Base-by-base conservation (phyloP, 2,113 vertebrate species). In the Jaculus jaculus region DNA sequence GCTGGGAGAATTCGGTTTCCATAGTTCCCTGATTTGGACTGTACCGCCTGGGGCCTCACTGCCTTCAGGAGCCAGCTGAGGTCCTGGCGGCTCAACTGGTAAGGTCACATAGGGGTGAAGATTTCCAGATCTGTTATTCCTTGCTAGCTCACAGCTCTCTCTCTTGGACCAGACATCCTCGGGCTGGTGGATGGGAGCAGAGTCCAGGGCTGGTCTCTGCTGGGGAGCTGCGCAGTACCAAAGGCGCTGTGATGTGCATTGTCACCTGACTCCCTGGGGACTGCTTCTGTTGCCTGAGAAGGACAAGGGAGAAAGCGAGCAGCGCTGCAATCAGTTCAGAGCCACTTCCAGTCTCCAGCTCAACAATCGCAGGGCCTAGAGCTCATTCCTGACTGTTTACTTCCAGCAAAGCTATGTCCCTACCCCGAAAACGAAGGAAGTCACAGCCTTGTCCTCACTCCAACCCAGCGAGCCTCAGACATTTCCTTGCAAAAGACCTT, bases 401-500 rank as follows among this genome's bases (percentile, higher is more conserved):
- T 39, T 69, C 34, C 58, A 71, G 37, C n/a, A 60, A 78, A 60
- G 69, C 60, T n/a, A 84, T 30, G 66, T 95, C 95, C 93, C 93
- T 89, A 16, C 32, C 77, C 42, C 72, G 66, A 68, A 47, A 83
- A 75, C 24, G 32, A 51, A 87, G 47, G n/a, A 42, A 60, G 80
- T 21, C 87, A 39, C 18, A 87, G 21, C 23, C 71, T 61, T 24
- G 34, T 79, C 61, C 79, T 37, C 54, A 2, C 47, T 20, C 9
- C 65, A 30, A 32, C 17, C 3, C 3, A 23, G 66, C 5, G 15
- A 79, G 65, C n/a, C 83, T 79, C 37, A 37, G 60, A 30, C 12
- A 16, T 71, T 77, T 83, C 63, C 84, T 92, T n/a, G 3, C 30
- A 26, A 77, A 78, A 89, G 74, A 69, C 20, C 60, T 51, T 20